A percentile compares a stretch with the other conserved stretches of the same genome.
These are phyloP conservation scores for Tetragonisca angustula DNA, from an alignment of 2,888 invertebrate species.

Conservation along the genomic window DNA sequence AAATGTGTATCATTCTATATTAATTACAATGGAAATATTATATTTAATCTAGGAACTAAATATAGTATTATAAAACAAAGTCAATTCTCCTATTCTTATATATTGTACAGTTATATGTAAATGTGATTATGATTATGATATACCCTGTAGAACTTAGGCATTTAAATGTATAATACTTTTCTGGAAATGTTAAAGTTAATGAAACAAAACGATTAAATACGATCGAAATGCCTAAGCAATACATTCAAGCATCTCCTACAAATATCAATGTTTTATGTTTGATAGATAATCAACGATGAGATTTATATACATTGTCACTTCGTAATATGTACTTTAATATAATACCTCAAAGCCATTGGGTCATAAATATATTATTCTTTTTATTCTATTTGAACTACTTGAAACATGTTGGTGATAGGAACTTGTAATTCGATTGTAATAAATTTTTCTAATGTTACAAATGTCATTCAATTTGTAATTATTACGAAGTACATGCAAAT, in stretches of 20 bases:
- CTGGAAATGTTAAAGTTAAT: background rate
- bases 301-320: conserved; percentile 58
- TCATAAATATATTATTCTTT: conserved; percentile 46
- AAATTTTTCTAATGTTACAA: conserved; percentile 12
- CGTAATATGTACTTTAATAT: conserved; percentile 34
- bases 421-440: conserved; percentile 39
- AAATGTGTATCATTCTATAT: conserved; percentile 61
- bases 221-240: conserved; percentile 51
- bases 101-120: conserved; percentile 42
- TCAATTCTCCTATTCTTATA: conserved; percentile 41
- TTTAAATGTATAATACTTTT: conserved; percentile 11
- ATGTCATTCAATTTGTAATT: conserved; percentile 15
- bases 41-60: conserved; percentile 65
- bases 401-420: conserved; percentile 34
- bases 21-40: conserved; percentile 57
- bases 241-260: conserved; percentile 44
- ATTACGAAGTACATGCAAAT: background rate
- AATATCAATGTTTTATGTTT: conserved; percentile 35
- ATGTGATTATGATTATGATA: conserved; percentile 24
- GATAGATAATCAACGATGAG: conserved; percentile 42
- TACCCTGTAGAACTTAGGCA: conserved; percentile 52
- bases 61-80: conserved; percentile 61
- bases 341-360: conserved; percentile 56
- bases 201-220: background rate
- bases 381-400: conserved; percentile 12